A percentile compares a stretch with the other conserved stretches of the same genome.
phyloP scores from a whole-genome alignment of 2,888 invertebrate genomes.

The Campoplex capitator region DNA sequence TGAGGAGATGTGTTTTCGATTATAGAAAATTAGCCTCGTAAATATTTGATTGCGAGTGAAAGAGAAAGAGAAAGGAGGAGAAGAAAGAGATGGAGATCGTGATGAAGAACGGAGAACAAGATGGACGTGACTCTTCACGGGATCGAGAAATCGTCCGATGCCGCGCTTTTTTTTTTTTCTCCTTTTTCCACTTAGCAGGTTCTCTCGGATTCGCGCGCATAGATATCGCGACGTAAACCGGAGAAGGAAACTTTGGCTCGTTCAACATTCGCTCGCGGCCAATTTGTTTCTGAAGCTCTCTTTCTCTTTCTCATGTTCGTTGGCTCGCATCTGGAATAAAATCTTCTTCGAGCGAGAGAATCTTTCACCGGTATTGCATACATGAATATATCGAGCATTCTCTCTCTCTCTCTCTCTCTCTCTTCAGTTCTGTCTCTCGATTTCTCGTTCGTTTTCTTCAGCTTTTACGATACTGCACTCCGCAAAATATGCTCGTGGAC shows the following conservation, averaged over 20 bases:
- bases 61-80: constrained; percentile 12
- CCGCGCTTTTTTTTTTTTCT: constrained; percentile 27
- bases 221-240: neutral
- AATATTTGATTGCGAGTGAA: constrained; percentile 49
- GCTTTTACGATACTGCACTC: constrained; percentile 4
- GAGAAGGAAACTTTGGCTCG: constrained; percentile 48
- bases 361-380: constrained; percentile 35
- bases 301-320: constrained; percentile 23
- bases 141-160: constrained; percentile 57
- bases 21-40: constrained; percentile 55
- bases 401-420: constrained; percentile 17
- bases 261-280: constrained; percentile 49
- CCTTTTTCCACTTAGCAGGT: neutral
- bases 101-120: constrained; percentile 16
- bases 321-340: constrained; percentile 10
- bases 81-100: constrained; percentile 6
- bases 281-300: constrained; percentile 61
- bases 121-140: constrained; percentile 38
- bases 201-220: constrained; percentile 14
- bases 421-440: neutral
- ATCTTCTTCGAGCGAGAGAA: constrained; percentile 33
- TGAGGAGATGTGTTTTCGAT: constrained; percentile 30
- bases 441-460: constrained; percentile 12
- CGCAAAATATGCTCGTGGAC: constrained; percentile 66
- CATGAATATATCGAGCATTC: constrained; percentile 25